Evolutionary conservation across 2,888 invertebrate species (phyloP).

Genomic region (Sesia bembeciformis): DNA sequence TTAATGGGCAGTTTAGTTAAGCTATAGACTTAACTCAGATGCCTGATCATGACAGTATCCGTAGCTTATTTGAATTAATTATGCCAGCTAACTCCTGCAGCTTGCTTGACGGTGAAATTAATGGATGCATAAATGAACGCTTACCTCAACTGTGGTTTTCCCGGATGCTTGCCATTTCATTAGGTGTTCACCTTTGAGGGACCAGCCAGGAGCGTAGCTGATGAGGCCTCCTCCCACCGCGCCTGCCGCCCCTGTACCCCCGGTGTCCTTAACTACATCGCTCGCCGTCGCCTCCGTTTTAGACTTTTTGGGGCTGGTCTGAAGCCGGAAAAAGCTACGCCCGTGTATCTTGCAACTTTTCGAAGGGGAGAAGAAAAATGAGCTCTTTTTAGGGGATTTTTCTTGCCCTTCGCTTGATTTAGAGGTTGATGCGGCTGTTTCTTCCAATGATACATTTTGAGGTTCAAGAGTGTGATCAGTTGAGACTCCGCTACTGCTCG

Average conservation of each 20-base stretch:
- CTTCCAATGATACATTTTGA: constrained; percentile 21
- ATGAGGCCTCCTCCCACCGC: constrained; percentile 61
- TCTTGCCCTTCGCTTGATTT: constrained; percentile 57
- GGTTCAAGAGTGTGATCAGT: constrained; percentile 21
- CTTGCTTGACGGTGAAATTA: too few species aligned
- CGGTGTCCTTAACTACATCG: constrained; percentile 22
- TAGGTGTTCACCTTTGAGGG: constrained; percentile 75
- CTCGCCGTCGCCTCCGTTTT: constrained; percentile 41
- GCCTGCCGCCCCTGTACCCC: constrained; percentile 16
- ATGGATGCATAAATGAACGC: too few species aligned
- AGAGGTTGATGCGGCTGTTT: constrained; percentile 37
- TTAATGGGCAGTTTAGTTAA: too few species aligned
- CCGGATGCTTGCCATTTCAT: constrained; percentile 77
- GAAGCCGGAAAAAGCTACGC: constrained; percentile 68
- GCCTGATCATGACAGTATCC: too few species aligned
- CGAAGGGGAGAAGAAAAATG: constrained; percentile 70
- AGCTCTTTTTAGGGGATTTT: constrained; percentile 66
- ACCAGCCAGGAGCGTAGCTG: constrained; percentile 77
- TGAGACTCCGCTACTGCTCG: constrained; percentile 23
- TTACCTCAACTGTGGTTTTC: constrained; percentile 75
- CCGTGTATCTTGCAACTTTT: constrained; percentile 69
- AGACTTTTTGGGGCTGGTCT: constrained; percentile 67
- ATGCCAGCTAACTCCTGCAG: too few species aligned
- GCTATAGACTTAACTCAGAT: too few species aligned
- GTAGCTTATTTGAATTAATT: too few species aligned